Percentiles rank a stretch among this genome's conserved stretches.
phyloP scores from a whole-genome alignment of 2,888 invertebrate genomes.

The Leptura quadrifasciata region DNA sequence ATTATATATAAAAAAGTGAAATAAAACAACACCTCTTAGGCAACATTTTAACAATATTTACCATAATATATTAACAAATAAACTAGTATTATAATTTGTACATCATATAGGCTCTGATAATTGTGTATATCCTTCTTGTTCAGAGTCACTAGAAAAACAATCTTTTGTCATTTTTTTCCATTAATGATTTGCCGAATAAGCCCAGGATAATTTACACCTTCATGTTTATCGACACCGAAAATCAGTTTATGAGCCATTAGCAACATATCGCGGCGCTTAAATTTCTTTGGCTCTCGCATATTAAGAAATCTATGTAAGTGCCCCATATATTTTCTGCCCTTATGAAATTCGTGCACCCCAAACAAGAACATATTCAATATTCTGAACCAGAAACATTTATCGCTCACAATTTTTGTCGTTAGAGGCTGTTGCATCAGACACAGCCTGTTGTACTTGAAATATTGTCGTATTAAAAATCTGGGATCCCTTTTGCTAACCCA shows the following conservation, averaged over 20 bases:
- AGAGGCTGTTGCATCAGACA: background rate
- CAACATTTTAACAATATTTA: background rate
- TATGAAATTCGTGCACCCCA: background rate
- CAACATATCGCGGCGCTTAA: background rate
- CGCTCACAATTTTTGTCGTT: background rate
- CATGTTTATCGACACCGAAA: background rate
- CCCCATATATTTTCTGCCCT: background rate
- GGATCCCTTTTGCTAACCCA: slow-evolving; percentile 4
- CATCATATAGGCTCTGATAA: background rate
- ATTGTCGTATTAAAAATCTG: background rate
- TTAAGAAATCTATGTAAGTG: background rate
- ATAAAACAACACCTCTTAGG: background rate
- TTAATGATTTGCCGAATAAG: background rate
- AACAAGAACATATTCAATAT: background rate
- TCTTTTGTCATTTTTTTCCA: background rate
- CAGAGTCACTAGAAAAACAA: background rate
- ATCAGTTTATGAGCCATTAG: background rate
- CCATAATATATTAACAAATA: background rate
- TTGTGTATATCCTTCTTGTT: background rate
- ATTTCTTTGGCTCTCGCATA: background rate
- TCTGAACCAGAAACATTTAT: background rate
- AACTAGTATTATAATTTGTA: background rate
- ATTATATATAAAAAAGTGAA: background rate
- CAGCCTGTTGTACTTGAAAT: background rate
- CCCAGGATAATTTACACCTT: background rate